phyloP scores from a whole-genome alignment of 2,113 vertebrate genomes.

The Tursiops truncatus region DNA sequence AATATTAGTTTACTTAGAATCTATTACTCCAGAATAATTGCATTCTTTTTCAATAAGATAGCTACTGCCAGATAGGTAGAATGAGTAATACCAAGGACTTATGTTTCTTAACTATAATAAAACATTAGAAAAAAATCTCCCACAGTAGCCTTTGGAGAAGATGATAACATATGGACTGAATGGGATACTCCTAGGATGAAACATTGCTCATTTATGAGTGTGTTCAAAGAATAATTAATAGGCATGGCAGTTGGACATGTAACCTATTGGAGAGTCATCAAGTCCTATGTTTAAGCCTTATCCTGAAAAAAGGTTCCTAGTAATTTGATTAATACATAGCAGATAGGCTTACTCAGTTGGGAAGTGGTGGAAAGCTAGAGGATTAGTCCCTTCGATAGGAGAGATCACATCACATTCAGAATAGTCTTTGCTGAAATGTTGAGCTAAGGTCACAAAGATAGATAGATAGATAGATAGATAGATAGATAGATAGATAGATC shows the following conservation, averaged over 20 bases:
- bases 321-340: not conserved
- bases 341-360: not conserved
- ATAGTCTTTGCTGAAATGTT: not conserved
- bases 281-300: not conserved
- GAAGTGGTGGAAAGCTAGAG: not conserved
- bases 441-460: not conserved
- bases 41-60: not conserved
- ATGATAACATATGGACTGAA: not conserved
- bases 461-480: not conserved
- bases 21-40: not conserved
- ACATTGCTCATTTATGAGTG: not conserved
- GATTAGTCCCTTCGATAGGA: not conserved
- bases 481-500: not conserved
- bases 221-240: not conserved
- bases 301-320: not conserved
- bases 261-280: not conserved
- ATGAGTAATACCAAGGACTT: not conserved
- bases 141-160: not conserved
- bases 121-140: not conserved
- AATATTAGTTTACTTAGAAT: not conserved
- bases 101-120: not conserved
- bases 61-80: not conserved
- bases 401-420: not conserved
- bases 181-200: not conserved
- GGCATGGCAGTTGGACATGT: not conserved